A percentile compares a stretch with the other conserved stretches of the same genome.
Evolutionary conservation across 1,140 invertebrate genomes (phyloP).

Genomic region (Babylonia areolata): DNA sequence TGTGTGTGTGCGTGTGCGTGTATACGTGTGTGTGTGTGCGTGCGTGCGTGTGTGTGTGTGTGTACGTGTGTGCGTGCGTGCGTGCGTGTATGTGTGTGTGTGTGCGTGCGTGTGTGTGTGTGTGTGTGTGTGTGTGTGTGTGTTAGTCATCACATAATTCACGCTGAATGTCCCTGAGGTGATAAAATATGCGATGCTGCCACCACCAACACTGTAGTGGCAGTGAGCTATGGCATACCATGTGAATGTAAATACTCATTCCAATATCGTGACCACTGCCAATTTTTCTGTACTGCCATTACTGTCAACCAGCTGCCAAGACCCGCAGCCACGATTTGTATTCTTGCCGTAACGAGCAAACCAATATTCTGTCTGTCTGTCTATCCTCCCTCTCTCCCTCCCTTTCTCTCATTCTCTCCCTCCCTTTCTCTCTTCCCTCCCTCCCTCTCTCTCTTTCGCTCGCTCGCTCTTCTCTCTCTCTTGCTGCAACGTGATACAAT

Average conservation of each 20-base stretch:
- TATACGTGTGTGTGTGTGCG: conserved; percentile 8
- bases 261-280: neutral
- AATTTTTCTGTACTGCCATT: no score
- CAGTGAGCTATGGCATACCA: no score
- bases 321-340: no score
- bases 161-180: no score
- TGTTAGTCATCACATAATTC: no score
- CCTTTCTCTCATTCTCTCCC: neutral
- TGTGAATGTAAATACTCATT: no score
- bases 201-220: no score
- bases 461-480: neutral
- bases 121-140: neutral
- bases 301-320: no score
- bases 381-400: neutral
- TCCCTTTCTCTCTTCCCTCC: neutral
- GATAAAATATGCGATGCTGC: no score
- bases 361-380: neutral
- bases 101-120: conserved; percentile 2
- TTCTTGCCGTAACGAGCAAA: neutral
- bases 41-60: neutral
- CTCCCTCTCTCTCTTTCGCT: neutral
- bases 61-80: conserved; percentile 20
- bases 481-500: no score
- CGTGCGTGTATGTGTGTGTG: conserved; percentile 8
- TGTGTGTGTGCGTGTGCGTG: neutral